A percentile compares a stretch with the other conserved stretches of the same genome.
These are phyloP conservation scores for Noctua fimbriata DNA, from an alignment of 2,888 invertebrate species.

Conservation along the genomic window DNA sequence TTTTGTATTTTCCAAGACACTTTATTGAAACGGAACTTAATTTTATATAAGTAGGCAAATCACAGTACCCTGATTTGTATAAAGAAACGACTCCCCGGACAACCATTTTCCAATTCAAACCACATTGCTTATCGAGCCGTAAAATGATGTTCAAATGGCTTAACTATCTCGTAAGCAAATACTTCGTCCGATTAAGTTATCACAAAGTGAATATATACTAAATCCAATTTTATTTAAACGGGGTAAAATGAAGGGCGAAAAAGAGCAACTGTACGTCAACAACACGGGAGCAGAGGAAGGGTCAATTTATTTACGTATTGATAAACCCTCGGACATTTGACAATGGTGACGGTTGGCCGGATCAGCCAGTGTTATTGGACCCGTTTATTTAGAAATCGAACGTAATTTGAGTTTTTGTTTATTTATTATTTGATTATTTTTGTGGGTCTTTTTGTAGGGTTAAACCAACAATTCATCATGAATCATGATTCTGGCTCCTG, in stretches of 20 bases:
- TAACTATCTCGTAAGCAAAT: constrained; percentile 52
- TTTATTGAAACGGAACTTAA: neutral
- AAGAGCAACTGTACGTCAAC: constrained; percentile 70
- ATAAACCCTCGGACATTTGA: constrained; percentile 80
- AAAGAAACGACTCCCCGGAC: constrained; percentile 44
- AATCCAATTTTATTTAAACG: constrained; percentile 76
- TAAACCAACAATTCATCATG: constrained; percentile 7
- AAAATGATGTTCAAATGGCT: constrained; percentile 58
- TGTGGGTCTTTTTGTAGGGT: constrained; percentile 25
- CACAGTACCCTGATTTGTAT: constrained; percentile 12
- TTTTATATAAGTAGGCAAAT: constrained; percentile 11
- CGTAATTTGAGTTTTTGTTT: constrained; percentile 47
- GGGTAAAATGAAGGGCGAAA: constrained; percentile 68
- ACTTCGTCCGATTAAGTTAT: constrained; percentile 59
- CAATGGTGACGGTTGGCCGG: constrained; percentile 69
- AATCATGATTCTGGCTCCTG: neutral
- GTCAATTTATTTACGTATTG: constrained; percentile 84
- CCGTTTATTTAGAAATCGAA: constrained; percentile 63
- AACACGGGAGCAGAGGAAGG: constrained; percentile 70
- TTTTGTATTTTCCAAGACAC: constrained; percentile 5
- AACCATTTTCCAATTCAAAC: constrained; percentile 41
- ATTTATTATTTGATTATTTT: constrained; percentile 29
- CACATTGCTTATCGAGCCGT: constrained; percentile 52
- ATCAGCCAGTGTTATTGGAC: constrained; percentile 62
- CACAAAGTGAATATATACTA: constrained; percentile 63